These are phyloP conservation scores for Nycticorax nycticorax DNA, from an alignment of 2,113 vertebrate species.

Conservation along the genomic window DNA sequence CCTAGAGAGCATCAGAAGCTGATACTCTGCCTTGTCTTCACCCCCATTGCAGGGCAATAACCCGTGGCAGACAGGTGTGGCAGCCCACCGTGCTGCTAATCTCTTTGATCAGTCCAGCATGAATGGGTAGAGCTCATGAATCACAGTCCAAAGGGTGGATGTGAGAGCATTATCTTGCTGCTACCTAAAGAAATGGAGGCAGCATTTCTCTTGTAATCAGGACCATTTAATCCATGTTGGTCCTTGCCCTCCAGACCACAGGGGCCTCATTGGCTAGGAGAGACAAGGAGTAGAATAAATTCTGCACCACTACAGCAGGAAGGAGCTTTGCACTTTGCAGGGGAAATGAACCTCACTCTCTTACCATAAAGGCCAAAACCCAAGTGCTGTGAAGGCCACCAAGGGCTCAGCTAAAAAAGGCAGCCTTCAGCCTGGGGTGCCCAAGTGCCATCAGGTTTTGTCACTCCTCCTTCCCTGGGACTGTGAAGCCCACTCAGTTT, in stretches of 20 bases:
- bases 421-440: not conserved
- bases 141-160: slow-evolving; percentile 18
- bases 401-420: not conserved
- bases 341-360: not conserved
- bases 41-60: not conserved
- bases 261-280: not conserved
- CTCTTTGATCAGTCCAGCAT: not conserved
- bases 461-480: not conserved
- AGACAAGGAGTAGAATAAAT: not conserved
- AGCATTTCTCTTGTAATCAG: not conserved
- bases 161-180: not conserved
- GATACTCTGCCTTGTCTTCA: not conserved
- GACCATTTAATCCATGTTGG: not conserved
- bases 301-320: not conserved
- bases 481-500: not conserved
- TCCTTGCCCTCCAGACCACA: not conserved
- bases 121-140: not conserved
- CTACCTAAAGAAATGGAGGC: not conserved
- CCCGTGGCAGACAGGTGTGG: slow-evolving; percentile 3
- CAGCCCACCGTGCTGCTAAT: not conserved
- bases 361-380: not conserved
- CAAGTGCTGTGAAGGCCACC: not conserved
- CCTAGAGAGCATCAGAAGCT: not conserved
- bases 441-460: not conserved
- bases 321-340: not conserved